Evolutionary conservation across 2,888 invertebrate genomes (phyloP).

Genomic region (Dryococelus australis): DNA sequence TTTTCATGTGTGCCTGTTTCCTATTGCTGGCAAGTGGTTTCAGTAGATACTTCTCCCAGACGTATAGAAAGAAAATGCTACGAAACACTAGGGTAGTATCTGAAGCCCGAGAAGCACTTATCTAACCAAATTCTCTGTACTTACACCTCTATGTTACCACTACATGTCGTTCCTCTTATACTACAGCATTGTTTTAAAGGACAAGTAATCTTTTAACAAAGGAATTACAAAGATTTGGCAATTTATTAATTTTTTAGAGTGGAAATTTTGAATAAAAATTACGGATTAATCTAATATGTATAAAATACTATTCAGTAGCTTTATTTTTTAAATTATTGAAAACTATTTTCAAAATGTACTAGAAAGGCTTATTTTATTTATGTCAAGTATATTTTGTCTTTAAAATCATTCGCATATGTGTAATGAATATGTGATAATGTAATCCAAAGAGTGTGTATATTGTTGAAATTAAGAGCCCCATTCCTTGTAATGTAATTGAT

Average conservation of each 20-base stretch:
- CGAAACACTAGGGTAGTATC: neutral
- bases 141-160: neutral
- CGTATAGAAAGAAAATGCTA: neutral
- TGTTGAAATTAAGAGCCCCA: neutral
- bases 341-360: neutral
- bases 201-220: neutral
- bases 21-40: neutral
- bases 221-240: neutral
- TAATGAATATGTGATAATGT: neutral
- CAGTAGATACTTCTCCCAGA: neutral
- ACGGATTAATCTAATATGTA: too few species aligned
- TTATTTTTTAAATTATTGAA: neutral
- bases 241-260: neutral
- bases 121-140: neutral
- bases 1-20: slow-evolving; percentile 12
- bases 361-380: neutral
- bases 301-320: too few species aligned
- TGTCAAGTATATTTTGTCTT: neutral
- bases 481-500: neutral
- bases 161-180: neutral
- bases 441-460: neutral
- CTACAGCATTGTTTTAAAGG: neutral
- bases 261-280: too few species aligned
- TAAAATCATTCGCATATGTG: neutral
- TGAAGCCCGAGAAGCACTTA: neutral